Conservation (phyloP, 2,888 invertebrate genomes). For the Drosophila monieri region DNA sequence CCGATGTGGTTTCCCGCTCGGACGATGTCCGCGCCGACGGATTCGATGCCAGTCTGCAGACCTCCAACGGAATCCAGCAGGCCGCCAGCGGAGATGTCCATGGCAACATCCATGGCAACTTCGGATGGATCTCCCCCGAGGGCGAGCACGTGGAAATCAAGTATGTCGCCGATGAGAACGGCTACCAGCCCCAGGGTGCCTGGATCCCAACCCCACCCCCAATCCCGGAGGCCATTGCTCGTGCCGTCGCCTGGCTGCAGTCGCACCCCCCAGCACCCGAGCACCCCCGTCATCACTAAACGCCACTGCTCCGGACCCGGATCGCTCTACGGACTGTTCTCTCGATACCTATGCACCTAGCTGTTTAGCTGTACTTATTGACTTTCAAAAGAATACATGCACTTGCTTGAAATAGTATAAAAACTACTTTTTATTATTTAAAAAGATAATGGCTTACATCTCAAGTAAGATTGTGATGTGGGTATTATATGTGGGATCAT, state of each 20-base stretch:
- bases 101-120: constrained; percentile 67
- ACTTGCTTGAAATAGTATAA: constrained; percentile 27
- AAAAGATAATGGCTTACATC: too few species aligned
- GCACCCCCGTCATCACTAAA: constrained; percentile 25
- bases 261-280: constrained; percentile 61
- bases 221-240: constrained; percentile 64
- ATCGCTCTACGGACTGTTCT: constrained; percentile 31
- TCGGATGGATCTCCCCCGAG: constrained; percentile 67
- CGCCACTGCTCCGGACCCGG: constrained; percentile 2
- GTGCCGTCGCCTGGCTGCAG: constrained; percentile 61
- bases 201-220: constrained; percentile 73
- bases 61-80: constrained; percentile 66
- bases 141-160: constrained; percentile 64
- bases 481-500: too few species aligned
- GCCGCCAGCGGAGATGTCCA: constrained; percentile 66
- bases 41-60: constrained; percentile 62
- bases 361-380: constrained; percentile 35
- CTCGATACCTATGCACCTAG: constrained; percentile 11
- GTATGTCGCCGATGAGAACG: constrained; percentile 77
- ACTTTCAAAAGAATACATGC: constrained; percentile 40
- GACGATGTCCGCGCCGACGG: constrained; percentile 70
- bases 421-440: not conserved
- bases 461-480: too few species aligned
- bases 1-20: constrained; percentile 47
- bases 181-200: constrained; percentile 65